Conservation (phyloP, 2,113 vertebrate species). For the Fulica atra region DNA sequence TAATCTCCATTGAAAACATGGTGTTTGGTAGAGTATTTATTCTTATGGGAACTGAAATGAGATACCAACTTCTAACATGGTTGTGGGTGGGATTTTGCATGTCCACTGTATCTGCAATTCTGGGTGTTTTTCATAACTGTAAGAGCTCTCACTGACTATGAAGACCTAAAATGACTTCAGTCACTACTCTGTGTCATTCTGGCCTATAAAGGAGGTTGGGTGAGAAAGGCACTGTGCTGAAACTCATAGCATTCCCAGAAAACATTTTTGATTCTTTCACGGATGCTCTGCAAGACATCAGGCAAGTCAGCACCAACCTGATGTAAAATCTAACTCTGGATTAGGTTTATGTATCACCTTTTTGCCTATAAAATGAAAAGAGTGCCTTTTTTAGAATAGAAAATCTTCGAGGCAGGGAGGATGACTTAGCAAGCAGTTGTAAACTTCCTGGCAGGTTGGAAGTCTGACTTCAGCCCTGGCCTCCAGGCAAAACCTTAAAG, state of each 20-base stretch:
- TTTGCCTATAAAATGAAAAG: not conserved
- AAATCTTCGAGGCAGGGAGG: slow-evolving; percentile 11
- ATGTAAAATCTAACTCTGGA: not conserved
- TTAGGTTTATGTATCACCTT: not conserved
- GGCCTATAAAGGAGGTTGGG: not conserved
- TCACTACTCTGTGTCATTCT: not conserved
- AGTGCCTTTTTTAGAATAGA: not conserved
- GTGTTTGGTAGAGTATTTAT: not conserved
- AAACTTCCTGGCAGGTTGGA: not conserved
- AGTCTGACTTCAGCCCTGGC: not conserved
- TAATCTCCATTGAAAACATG: not conserved
- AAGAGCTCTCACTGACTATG: not conserved
- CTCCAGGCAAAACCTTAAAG: slow-evolving; percentile 4
- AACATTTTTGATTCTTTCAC: not conserved
- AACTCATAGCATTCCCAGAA: not conserved
- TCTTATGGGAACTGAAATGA: not conserved
- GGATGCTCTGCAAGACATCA: not conserved
- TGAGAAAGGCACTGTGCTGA: not conserved
- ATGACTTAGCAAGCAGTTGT: not conserved
- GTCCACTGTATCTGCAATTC: not conserved
- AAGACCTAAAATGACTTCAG: not conserved
- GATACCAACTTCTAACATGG: not conserved
- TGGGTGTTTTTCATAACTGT: not conserved
- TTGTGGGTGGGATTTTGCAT: not conserved
- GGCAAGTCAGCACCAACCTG: not conserved